Percentiles rank a stretch among this genome's conserved stretches.
Conservation (phyloP, 2,888 invertebrate species). For the Therioaphis trifolii region DNA sequence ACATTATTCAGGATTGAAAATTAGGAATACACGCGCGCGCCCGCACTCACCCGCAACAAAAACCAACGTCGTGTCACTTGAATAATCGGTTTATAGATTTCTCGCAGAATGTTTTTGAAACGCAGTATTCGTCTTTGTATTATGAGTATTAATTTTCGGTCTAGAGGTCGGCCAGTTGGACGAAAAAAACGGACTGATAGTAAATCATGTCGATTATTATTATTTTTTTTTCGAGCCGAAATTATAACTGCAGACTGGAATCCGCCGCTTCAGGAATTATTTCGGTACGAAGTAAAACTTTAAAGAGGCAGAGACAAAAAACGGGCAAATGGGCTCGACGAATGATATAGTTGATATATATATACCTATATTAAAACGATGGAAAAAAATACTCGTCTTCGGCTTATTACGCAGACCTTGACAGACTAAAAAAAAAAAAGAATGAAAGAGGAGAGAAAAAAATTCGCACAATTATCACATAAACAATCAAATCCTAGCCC, state of each 20-base stretch:
- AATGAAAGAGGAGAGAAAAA: background rate
- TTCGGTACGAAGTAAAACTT: constrained; percentile 47
- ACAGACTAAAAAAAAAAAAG: background rate
- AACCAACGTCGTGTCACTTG: constrained; percentile 18
- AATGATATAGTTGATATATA: background rate
- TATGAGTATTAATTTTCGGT: background rate
- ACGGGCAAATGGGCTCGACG: background rate
- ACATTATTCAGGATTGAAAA: constrained; percentile 14
- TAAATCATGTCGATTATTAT: constrained; percentile 18
- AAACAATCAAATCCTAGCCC: background rate
- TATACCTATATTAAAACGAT: too few species aligned
- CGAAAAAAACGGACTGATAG: background rate
- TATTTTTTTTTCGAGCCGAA: background rate
- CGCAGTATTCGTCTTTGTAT: background rate
- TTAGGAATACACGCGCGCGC: constrained; percentile 23
- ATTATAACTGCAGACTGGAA: constrained; percentile 21
- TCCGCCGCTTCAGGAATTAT: background rate
- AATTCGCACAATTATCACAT: constrained; percentile 15
- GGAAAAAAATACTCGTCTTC: constrained; percentile 13
- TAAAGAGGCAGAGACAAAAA: constrained; percentile 24
- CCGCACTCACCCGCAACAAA: background rate
- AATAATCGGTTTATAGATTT: constrained; percentile 56
- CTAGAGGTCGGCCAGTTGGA: background rate
- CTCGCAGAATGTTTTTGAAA: constrained; percentile 24
- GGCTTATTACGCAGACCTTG: background rate